Base-by-base conservation (phyloP, 2,113 vertebrate genomes). In the Cynopterus brachyotis region DNA sequence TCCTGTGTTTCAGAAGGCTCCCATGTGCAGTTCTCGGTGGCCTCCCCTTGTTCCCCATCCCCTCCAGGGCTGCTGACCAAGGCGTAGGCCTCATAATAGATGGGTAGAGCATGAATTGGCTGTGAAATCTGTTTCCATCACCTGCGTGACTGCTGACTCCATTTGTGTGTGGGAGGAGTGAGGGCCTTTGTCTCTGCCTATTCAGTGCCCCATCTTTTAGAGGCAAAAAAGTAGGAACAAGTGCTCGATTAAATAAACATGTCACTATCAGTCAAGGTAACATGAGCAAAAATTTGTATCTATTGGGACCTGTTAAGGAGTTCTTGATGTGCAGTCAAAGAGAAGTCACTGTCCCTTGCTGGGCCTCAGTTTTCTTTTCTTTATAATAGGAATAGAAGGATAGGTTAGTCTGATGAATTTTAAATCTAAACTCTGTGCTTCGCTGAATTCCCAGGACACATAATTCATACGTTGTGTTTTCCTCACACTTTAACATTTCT, bases 241-340 rank as follows among this genome's bases (percentile, higher is more conserved):
- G 89, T 98, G 96, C 95, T 97, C 97, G 97, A 97, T 98, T 96
- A 98, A 98, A 97, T 97, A 98, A 98, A 97, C 95, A 87, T 97
- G 97, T 97, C 97, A 97, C 95, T 78, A 89, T 90, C 96, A 96
- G 96, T 96, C 82, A 95, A 86, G 35, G 96, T 64, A 85, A 93
- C 90, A 95, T 19, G 28, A 53, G 76, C 30, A 87, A 70, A 84
- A 79, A 73, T 32, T 57, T 78, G 28, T 78, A 17, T 86, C 85
- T 82, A 0, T 11, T 32, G 30, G 88, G 85, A 86, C 73, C 76
- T 70, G 17, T 69, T 93, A 91, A 45, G 78, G 35, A 53, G n/a
- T 55, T 91, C 32, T 79, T 16, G 47, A 86, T 78, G 55, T 83
- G 24, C 7, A 91, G 35, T 57, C 57, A 37, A 87, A 42, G 37